Evolutionary conservation across 2,888 invertebrate species (phyloP).

Genomic region (Phortica magna): DNA sequence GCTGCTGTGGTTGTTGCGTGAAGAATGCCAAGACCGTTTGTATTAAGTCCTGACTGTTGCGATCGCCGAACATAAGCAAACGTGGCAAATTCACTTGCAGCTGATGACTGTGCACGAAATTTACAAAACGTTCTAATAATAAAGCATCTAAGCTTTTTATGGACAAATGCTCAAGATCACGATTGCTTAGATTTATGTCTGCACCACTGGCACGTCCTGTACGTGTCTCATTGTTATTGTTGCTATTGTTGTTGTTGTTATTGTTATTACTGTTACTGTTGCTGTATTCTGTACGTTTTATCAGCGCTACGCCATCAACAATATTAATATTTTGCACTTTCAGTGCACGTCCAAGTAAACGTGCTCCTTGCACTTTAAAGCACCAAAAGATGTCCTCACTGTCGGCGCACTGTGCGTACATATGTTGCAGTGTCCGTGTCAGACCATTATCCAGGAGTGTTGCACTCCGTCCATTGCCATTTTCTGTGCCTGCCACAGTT

Average conservation of each 20-base stretch:
- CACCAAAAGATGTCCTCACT: constrained; percentile 84
- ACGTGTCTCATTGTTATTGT: constrained; percentile 73
- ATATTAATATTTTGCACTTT: constrained; percentile 82
- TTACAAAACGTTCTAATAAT: constrained; percentile 80
- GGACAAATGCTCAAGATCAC: constrained; percentile 81
- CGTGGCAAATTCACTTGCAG: constrained; percentile 80
- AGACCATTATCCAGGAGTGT: constrained; percentile 68
- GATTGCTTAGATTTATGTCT: constrained; percentile 79
- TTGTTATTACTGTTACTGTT: not conserved
- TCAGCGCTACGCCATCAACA: constrained; percentile 82
- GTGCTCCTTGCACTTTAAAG: constrained; percentile 84
- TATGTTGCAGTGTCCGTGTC: constrained; percentile 73
- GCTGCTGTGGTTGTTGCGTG: constrained; percentile 16
- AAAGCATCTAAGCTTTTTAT: constrained; percentile 82
- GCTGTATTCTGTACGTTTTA: constrained; percentile 60
- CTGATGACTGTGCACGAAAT: constrained; percentile 82
- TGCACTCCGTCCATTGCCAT: constrained; percentile 40
- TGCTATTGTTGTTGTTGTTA: not conserved
- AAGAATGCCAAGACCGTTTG: constrained; percentile 77
- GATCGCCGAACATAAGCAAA: constrained; percentile 79
- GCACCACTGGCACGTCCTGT: constrained; percentile 64
- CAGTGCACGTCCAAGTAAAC: constrained; percentile 83
- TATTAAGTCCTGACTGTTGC: constrained; percentile 73
- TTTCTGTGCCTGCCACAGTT: constrained; percentile 43
- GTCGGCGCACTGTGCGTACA: constrained; percentile 81